Conservation (phyloP, 2,797 vertebrate species). For the Toxotes lorentzi region DNA sequence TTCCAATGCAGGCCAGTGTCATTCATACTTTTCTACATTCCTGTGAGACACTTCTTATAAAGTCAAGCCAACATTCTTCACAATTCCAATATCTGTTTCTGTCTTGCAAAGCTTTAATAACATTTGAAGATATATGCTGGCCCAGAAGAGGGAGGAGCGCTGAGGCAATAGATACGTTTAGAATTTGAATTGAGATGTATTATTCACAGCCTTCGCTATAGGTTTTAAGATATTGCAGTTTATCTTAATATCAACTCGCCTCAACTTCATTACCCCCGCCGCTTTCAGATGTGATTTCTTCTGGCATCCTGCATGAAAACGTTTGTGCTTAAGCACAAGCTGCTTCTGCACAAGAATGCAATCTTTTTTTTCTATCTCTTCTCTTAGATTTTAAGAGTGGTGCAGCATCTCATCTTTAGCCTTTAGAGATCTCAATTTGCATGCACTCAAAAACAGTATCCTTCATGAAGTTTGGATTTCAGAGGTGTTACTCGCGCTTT, state of each 20-base stretch:
- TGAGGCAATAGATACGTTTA: conserved; percentile 60
- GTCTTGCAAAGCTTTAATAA: conserved; percentile 67
- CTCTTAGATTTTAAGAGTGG: conserved; percentile 2
- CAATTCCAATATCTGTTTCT: conserved; percentile 64
- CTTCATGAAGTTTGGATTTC: background rate
- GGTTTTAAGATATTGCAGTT: conserved; percentile 75
- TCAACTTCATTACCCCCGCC: conserved; percentile 60
- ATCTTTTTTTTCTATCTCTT: background rate
- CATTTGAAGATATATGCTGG: conserved; percentile 59
- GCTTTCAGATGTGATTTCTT: conserved; percentile 60
- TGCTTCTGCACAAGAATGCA: conserved; percentile 16
- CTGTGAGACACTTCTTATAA: conserved; percentile 41
- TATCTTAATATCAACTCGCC: conserved; percentile 69
- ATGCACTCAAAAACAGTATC: background rate
- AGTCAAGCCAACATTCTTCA: conserved; percentile 53
- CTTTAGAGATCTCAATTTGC: background rate
- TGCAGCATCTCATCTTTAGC: conserved; percentile 1
- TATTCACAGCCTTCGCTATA: conserved; percentile 67
- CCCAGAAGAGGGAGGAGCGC: conserved; percentile 55
- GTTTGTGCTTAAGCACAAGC: conserved; percentile 36
- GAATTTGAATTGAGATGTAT: conserved; percentile 69
- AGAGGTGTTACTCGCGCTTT: background rate
- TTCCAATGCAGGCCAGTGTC: background rate
- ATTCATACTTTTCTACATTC: conserved; percentile 62
- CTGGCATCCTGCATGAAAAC: conserved; percentile 47